phyloP scores from a whole-genome alignment of 2,113 vertebrate species.

The Shinisaurus crocodilurus region DNA sequence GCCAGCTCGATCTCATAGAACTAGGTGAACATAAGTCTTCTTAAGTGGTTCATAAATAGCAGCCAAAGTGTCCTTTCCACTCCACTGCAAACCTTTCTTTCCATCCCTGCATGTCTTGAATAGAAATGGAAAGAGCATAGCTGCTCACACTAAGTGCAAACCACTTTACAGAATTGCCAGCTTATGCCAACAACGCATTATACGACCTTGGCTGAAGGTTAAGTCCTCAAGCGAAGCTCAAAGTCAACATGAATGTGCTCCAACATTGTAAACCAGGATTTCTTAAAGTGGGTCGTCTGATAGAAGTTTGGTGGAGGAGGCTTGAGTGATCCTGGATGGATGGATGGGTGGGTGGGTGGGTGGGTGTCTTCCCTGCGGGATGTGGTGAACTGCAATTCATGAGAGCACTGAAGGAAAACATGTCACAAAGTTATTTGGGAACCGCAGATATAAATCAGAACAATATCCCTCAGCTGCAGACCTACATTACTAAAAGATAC shows the following conservation, averaged over 20 bases:
- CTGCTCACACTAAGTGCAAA: constrained; percentile 25
- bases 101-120: constrained; percentile 5
- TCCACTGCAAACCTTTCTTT: constrained; percentile 26
- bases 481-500: neutral
- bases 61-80: constrained; percentile 17
- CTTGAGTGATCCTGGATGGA: neutral
- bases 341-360: neutral
- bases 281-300: neutral
- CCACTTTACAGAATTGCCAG: constrained; percentile 30
- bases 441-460: neutral
- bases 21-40: neutral
- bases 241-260: constrained; percentile 1
- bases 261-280: neutral
- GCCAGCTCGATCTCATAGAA: neutral
- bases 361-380: neutral
- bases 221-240: constrained; percentile 20
- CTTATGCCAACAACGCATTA: constrained; percentile 9
- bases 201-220: constrained; percentile 13
- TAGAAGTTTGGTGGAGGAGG: neutral
- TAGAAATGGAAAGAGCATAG: constrained; percentile 17
- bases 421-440: neutral
- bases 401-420: neutral
- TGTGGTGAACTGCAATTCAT: neutral
- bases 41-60: neutral
- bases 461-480: neutral